These are phyloP conservation scores for Agrypnus murinus DNA, from an alignment of 2,888 invertebrate genomes.

Conservation along the genomic window DNA sequence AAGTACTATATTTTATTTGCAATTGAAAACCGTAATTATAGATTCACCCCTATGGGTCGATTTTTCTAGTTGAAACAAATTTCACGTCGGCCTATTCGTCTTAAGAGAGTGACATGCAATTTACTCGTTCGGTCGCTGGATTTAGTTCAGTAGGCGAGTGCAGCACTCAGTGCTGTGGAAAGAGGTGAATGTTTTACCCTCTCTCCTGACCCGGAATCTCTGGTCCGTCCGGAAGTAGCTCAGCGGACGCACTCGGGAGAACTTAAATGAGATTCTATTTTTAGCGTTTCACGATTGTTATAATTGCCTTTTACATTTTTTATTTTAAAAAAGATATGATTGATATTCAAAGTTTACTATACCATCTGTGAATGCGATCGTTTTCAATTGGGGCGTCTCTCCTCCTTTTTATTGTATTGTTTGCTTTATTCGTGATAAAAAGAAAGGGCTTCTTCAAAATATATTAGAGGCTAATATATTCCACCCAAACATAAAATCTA, in stretches of 20 bases:
- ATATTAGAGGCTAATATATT: constrained; percentile 35
- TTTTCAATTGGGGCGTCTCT: not conserved
- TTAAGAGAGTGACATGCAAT: constrained; percentile 69
- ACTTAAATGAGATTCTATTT: constrained; percentile 62
- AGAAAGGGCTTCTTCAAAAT: constrained; percentile 14
- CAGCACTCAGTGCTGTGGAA: constrained; percentile 52
- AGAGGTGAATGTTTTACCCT: constrained; percentile 40
- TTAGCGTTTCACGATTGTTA: constrained; percentile 56
- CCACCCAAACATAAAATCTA: constrained; percentile 29
- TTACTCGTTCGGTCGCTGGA: constrained; percentile 66
- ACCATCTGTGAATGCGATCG: not conserved
- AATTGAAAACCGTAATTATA: constrained; percentile 38
- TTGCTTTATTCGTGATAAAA: not conserved
- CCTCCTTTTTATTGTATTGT: constrained; percentile 3
- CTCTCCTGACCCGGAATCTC: constrained; percentile 50
- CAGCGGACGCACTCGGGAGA: constrained; percentile 55
- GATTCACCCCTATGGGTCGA: constrained; percentile 32
- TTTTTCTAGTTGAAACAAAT: constrained; percentile 67
- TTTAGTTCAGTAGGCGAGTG: constrained; percentile 63
- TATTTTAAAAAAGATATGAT: not conserved
- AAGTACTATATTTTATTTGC: constrained; percentile 13
- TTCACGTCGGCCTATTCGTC: constrained; percentile 70
- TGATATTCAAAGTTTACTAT: constrained; percentile 28
- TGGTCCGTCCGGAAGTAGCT: constrained; percentile 54
- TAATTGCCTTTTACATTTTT: constrained; percentile 25